Conservation (phyloP, 1,140 invertebrate genomes). For the Myzus persicae region DNA sequence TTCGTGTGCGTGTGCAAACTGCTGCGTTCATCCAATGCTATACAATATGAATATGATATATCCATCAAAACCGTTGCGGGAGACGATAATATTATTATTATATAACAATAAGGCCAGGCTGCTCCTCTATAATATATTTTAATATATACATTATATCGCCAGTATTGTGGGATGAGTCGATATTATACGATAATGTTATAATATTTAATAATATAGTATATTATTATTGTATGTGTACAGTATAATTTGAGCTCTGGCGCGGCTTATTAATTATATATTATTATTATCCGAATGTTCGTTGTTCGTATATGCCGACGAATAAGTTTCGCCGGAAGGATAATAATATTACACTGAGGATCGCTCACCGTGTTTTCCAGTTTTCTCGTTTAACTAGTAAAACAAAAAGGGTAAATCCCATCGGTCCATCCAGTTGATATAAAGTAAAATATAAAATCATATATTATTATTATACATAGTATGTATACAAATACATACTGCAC, state of each 20-base stretch:
- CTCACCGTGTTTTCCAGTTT: neutral
- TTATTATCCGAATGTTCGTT: neutral
- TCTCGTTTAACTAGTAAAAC: neutral
- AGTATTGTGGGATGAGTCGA: neutral
- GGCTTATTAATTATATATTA: neutral
- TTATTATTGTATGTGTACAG: neutral
- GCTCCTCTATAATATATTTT: neutral
- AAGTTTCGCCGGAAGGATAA: neutral
- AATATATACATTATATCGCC: neutral
- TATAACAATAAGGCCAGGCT: neutral
- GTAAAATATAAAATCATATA: too few species aligned
- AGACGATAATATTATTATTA: neutral
- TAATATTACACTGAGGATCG: neutral
- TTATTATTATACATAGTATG: too few species aligned
- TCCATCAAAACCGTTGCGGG: neutral
- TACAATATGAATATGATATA: neutral
- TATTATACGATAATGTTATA: neutral
- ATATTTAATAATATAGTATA: neutral
- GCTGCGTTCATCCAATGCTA: neutral
- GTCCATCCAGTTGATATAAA: neutral
- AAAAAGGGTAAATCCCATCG: neutral
- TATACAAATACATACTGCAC: too few species aligned
- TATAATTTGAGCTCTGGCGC: neutral
- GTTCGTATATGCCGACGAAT: neutral
- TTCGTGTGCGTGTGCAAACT: neutral